Conservation (phyloP, 2,797 vertebrate genomes). For the Pagetopsis macropterus region DNA sequence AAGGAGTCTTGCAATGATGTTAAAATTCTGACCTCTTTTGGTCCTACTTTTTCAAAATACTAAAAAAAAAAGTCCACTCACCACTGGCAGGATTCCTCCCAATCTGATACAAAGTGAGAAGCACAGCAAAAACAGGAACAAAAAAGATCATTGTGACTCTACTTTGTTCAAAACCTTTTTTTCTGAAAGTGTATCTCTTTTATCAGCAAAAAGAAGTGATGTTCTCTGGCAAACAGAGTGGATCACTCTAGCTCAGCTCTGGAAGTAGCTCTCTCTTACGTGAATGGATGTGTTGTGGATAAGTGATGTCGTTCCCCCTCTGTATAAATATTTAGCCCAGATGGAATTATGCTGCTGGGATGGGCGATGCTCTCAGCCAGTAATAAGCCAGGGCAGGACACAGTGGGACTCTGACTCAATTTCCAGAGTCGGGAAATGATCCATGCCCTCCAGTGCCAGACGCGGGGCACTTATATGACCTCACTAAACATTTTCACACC, state of each 20-base stretch:
- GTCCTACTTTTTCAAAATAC: conserved; percentile 6
- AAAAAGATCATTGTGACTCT: conserved; percentile 74
- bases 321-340: conserved; percentile 88
- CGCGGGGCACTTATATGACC: conserved; percentile 72
- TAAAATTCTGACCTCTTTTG: not conserved
- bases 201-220: conserved; percentile 42
- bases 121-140: conserved; percentile 61
- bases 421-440: conserved; percentile 82
- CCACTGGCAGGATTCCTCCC: conserved; percentile 78
- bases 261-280: conserved; percentile 73
- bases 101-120: conserved; percentile 75
- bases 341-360: conserved; percentile 86
- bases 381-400: conserved; percentile 82
- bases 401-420: conserved; percentile 81
- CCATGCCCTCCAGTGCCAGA: conserved; percentile 74
- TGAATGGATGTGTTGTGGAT: conserved; percentile 86
- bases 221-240: conserved; percentile 41
- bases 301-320: conserved; percentile 84
- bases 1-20: not conserved
- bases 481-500: conserved; percentile 70
- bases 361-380: conserved; percentile 86
- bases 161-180: conserved; percentile 23
- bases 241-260: conserved; percentile 49
- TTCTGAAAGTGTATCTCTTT: conserved; percentile 35
- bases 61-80: conserved; percentile 66